phyloP scores from a whole-genome alignment of 2,113 vertebrate species.

The Triplophysa tibetana region DNA sequence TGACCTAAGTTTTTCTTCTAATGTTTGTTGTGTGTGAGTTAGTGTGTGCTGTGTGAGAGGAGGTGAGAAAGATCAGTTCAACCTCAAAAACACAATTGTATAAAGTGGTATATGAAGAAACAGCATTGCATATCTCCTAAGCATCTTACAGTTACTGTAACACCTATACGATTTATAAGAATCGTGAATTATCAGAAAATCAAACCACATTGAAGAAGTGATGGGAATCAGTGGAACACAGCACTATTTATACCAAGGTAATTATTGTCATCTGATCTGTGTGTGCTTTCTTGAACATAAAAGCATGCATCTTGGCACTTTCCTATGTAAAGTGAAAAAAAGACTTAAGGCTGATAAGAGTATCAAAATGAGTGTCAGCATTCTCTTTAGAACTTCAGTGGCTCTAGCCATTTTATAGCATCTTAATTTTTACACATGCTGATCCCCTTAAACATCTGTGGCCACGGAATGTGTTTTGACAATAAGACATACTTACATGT shows the following conservation, averaged over 20 bases:
- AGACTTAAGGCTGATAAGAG: neutral
- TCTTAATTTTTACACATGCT: neutral
- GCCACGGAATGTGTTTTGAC: neutral
- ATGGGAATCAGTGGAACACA: neutral
- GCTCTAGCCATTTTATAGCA: neutral
- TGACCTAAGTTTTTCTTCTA: constrained; percentile 8
- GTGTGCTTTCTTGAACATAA: neutral
- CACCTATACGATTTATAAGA: neutral
- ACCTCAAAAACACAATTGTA: neutral
- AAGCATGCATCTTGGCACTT: constrained; percentile 7
- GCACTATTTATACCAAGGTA: neutral
- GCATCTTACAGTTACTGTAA: neutral
- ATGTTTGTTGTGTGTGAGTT: neutral
- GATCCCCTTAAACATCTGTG: neutral
- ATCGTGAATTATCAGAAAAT: neutral
- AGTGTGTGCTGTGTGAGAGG: neutral
- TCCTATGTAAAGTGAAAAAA: neutral
- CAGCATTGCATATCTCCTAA: neutral
- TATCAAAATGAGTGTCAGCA: neutral
- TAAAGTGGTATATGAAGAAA: neutral
- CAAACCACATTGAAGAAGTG: neutral
- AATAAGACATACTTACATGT: constrained; percentile 38
- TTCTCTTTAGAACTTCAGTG: neutral
- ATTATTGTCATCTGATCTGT: neutral
- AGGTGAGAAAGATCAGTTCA: constrained; percentile 20